Evolutionary conservation across 2,888 invertebrate species (phyloP).

Genomic region (Deilephila porcellus): DNA sequence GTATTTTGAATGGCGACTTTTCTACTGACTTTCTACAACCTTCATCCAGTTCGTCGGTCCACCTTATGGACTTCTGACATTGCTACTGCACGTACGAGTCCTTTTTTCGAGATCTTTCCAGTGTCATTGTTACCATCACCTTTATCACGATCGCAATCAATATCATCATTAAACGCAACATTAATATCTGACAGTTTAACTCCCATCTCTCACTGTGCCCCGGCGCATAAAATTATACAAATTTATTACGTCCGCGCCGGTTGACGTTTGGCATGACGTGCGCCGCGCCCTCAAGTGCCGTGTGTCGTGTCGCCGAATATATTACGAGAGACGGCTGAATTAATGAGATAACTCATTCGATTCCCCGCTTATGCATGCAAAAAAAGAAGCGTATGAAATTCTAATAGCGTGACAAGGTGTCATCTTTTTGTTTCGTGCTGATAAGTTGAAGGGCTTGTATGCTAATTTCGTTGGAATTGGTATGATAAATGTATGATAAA

Average conservation of each 20-base stretch:
- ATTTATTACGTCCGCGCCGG: conserved; percentile 18
- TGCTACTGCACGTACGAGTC: too few relatives aligned
- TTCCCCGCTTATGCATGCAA: conserved; percentile 13
- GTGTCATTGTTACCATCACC: too few relatives aligned
- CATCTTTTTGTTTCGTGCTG: conserved; percentile 43
- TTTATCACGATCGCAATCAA: neutral
- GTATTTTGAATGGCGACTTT: too few relatives aligned
- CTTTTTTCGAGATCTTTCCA: too few relatives aligned
- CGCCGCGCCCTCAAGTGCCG: conserved; percentile 10
- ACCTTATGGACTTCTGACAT: too few relatives aligned
- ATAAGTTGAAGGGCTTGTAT: neutral
- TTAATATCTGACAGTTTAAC: neutral
- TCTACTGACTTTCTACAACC: too few relatives aligned
- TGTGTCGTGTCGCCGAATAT: conserved; percentile 22
- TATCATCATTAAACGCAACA: neutral
- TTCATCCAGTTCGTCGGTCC: too few relatives aligned
- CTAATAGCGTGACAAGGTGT: conserved; percentile 27
- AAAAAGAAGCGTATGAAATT: conserved; percentile 8
- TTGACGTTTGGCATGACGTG: conserved; percentile 9
- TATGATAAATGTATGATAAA: neutral
- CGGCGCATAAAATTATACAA: conserved; percentile 43
- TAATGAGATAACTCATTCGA: conserved; percentile 26
- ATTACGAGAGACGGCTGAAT: conserved; percentile 19
- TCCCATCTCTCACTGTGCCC: conserved; percentile 41
- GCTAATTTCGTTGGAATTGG: neutral